Conservation (phyloP, 2,797 vertebrate genomes). For the Spheniscus humboldti region DNA sequence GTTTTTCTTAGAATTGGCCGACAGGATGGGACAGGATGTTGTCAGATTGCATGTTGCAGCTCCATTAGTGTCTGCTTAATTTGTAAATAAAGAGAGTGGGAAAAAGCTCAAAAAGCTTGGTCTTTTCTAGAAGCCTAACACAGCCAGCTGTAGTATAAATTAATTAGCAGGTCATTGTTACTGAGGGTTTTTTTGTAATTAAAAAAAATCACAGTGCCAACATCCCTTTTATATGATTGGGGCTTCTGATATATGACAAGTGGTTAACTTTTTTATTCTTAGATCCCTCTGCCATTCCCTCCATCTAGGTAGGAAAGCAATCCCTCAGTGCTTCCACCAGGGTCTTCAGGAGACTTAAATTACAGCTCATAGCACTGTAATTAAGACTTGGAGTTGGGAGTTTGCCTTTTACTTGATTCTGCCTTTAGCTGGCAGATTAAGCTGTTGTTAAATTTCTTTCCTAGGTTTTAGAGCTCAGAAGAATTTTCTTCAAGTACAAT, state of each 20-base stretch:
- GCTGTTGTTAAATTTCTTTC: not conserved
- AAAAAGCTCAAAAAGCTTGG: not conserved
- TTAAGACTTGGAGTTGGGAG: not conserved
- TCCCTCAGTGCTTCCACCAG: not conserved
- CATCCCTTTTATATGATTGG: not conserved
- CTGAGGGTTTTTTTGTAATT: not conserved
- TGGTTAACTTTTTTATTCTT: not conserved
- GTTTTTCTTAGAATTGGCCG: not conserved
- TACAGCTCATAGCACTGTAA: not conserved
- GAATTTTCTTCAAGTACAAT: not conserved
- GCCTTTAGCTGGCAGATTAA: not conserved
- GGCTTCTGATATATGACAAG: not conserved
- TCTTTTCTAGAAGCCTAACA: slow-evolving; percentile 3
- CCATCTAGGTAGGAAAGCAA: not conserved
- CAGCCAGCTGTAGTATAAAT: not conserved
- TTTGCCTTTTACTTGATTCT: not conserved
- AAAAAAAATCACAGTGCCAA: not conserved
- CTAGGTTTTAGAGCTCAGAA: not conserved
- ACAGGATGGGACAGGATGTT: not conserved
- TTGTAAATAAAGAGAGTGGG: not conserved
- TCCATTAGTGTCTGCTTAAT: not conserved
- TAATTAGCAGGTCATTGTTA: slow-evolving; percentile 26
- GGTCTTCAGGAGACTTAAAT: not conserved
- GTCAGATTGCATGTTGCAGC: not conserved
- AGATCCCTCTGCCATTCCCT: not conserved